Evolutionary conservation across 2,797 vertebrate species (phyloP).

Genomic region (Acanthiza pusilla): DNA sequence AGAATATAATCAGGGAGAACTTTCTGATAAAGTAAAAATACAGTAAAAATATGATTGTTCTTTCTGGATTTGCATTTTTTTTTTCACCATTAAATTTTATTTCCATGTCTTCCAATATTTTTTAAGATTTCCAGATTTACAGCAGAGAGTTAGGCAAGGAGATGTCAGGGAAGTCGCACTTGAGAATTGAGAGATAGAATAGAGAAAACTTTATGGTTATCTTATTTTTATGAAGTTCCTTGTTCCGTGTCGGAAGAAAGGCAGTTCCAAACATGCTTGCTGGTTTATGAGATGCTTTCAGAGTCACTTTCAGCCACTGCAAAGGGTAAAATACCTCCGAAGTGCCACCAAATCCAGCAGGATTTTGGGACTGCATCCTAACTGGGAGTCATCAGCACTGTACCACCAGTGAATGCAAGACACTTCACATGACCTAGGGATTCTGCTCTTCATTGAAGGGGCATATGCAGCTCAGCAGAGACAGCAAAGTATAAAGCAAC

Average conservation of each 20-base stretch:
- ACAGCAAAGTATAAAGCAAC: not conserved
- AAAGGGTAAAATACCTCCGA: not conserved
- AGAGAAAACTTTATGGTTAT: not conserved
- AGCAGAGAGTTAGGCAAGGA: not conserved
- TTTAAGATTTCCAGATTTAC: not conserved
- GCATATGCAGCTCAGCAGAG: not conserved
- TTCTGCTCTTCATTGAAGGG: not conserved
- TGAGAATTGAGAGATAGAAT: not conserved
- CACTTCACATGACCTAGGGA: not conserved
- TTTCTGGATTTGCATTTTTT: not conserved
- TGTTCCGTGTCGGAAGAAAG: not conserved
- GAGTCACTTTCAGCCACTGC: not conserved
- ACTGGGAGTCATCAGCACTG: not conserved
- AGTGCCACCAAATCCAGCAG: not conserved
- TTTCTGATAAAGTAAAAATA: not conserved
- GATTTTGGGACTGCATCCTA: not conserved
- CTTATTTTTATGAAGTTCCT: not conserved
- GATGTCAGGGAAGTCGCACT: not conserved
- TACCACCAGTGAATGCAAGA: not conserved
- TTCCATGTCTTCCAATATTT: not conserved
- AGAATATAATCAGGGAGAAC: not conserved
- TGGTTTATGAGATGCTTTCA: not conserved
- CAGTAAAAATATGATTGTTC: fast-evolving
- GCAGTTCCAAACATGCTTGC: not conserved
- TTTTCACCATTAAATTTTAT: not conserved